phyloP scores from a whole-genome alignment of 2,888 invertebrate species.

The Alviniconcha strummeri region DNA sequence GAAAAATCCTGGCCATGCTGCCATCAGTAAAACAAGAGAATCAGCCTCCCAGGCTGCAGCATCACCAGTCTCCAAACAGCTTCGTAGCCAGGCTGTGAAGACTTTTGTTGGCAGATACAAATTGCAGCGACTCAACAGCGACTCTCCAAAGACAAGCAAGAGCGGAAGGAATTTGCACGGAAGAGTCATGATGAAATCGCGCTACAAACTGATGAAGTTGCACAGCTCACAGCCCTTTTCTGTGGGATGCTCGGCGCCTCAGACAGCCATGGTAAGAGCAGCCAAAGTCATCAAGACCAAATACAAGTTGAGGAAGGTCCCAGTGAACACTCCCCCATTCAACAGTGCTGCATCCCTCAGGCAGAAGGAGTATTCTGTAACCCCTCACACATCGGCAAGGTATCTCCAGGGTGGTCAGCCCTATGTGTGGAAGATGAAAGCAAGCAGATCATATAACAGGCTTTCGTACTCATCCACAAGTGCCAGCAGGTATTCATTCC shows the following conservation, averaged over 20 bases:
- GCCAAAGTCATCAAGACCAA: constrained; percentile 45
- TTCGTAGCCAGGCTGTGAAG: background rate
- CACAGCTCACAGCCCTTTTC: background rate
- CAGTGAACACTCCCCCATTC: background rate
- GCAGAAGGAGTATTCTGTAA: too few species aligned
- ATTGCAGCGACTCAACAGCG: background rate
- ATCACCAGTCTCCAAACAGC: background rate
- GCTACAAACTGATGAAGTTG: constrained; percentile 14
- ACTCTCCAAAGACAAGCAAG: background rate
- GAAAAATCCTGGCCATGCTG: background rate
- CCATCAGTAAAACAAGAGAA: background rate
- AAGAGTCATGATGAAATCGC: constrained; percentile 2
- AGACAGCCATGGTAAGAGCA: constrained; percentile 36
- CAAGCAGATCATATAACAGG: too few species aligned
- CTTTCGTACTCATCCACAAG: too few species aligned
- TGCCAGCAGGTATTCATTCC: too few species aligned
- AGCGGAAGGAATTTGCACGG: background rate
- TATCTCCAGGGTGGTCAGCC: too few species aligned
- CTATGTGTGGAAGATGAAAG: too few species aligned
- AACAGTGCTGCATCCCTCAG: too few species aligned
- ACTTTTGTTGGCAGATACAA: constrained; percentile 20
- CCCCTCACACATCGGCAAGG: too few species aligned
- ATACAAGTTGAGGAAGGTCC: constrained; percentile 43
- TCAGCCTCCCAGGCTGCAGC: background rate
- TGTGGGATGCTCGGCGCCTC: background rate